Base-by-base conservation (phyloP, 2,888 invertebrate species). In the Myathropa florea region DNA sequence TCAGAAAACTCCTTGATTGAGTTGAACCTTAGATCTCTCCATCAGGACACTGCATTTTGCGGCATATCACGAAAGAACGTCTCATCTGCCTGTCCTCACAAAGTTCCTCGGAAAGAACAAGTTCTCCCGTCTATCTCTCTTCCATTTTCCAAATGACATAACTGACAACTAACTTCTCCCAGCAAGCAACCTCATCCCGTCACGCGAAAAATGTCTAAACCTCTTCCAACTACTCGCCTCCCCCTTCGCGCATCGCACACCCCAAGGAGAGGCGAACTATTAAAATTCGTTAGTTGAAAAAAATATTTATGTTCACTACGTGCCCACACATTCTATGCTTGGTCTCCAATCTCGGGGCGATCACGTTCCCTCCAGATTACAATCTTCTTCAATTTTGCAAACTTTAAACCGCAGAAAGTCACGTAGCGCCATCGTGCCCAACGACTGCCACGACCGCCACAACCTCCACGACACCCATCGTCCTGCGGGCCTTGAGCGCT, bases 341-440 rank as follows among this genome's bases (percentile, higher is more conserved):
- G 14, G 64, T 6, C 10, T 24, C n/a, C 9, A 0, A 14, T 10
- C 23, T 9, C 0, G 18, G 33, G 46, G 36, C 57, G 24, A 57
- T 73, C 79, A 79, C 79, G 71, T 73, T 36, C 57, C 21, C 12
- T n/a, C 12, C 59, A 68, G 59, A 24, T 70, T 26, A 68, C 33
- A 33, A 68, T 68, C 12, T 33, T 23, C 12, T 18, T 7, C 46
- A 53, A 70, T 67, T 78, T 72, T 26, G 28, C 24, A 12, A 60
- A 68, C 30, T 76, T 79, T 46, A 65, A 72, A 36, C n/a, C 18
- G 33, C 24, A 23, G 60, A 10, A 67, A 72, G 55, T 80, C 79
- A 73, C 67, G 79, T 80, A 79, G 46, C 46, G 18, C 7, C 18
- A n/a, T 9, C 33, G 33, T 10, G 4, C 18, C 46, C n/a, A 4